Conservation (phyloP, 2,888 invertebrate species). For the Sicus ferrugineus region DNA sequence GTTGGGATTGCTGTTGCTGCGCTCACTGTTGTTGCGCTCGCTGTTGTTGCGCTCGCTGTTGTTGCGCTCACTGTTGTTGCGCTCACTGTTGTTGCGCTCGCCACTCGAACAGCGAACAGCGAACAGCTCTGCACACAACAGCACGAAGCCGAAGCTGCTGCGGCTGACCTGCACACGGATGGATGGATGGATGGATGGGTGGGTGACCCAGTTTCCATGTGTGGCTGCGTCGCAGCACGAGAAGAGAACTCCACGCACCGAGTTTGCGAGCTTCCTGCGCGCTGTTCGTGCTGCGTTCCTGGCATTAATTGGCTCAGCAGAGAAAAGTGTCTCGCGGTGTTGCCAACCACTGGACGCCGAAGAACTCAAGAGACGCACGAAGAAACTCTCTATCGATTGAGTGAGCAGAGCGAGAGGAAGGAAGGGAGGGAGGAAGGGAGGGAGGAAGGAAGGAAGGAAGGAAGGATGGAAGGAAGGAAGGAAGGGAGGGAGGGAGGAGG, state of each 20-base stretch:
- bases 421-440: neutral
- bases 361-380: neutral
- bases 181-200: too few relatives aligned
- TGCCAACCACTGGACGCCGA: constrained; percentile 16
- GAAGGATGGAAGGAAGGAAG: neutral
- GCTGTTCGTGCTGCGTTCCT: constrained; percentile 50
- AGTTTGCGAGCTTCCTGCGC: neutral
- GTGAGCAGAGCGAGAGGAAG: neutral
- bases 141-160: neutral
- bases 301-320: constrained; percentile 58
- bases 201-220: constrained; percentile 18
- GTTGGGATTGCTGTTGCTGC: too few relatives aligned
- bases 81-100: neutral
- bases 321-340: constrained; percentile 48
- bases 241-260: neutral
- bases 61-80: neutral
- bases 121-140: constrained; percentile 5
- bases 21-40: too few relatives aligned
- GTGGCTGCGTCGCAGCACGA: constrained; percentile 9
- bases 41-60: neutral
- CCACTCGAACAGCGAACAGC: constrained; percentile 24
- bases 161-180: constrained; percentile 29
- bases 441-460: neutral
- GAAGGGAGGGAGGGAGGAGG: neutral
- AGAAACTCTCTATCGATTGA: constrained; percentile 21